Evolutionary conservation across 2,888 invertebrate species (phyloP).

Genomic region (Nemapogon koenigi): DNA sequence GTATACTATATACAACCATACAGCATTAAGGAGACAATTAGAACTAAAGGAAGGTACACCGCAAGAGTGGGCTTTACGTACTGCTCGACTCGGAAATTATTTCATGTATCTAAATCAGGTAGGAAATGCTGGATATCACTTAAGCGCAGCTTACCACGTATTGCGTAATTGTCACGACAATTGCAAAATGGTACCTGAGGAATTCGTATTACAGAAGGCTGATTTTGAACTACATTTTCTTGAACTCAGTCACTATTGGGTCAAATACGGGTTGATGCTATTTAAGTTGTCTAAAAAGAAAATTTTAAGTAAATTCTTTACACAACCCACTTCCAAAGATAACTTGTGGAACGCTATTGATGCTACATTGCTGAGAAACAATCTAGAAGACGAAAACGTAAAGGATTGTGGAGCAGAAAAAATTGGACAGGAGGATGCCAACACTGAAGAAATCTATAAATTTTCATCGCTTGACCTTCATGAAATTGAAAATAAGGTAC

Average conservation of each 20-base stretch:
- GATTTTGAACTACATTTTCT: constrained; percentile 50
- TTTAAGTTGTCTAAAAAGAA: constrained; percentile 63
- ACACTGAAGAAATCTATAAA: constrained; percentile 28
- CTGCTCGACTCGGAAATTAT: constrained; percentile 60
- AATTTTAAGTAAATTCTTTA: constrained; percentile 44
- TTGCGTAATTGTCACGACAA: constrained; percentile 61
- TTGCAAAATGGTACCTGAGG: constrained; percentile 49
- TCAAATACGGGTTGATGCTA: constrained; percentile 64
- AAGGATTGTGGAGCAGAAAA: constrained; percentile 42
- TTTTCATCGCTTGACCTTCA: constrained; percentile 43
- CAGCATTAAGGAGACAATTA: constrained; percentile 60
- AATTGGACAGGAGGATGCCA: constrained; percentile 34
- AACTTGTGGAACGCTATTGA: constrained; percentile 49
- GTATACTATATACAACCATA: constrained; percentile 62
- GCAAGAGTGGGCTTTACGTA: constrained; percentile 62
- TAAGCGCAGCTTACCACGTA: constrained; percentile 67
- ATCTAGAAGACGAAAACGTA: constrained; percentile 33
- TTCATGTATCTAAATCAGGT: constrained; percentile 48
- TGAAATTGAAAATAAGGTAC: constrained; percentile 40
- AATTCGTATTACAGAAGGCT: constrained; percentile 42
- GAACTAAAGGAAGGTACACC: constrained; percentile 64
- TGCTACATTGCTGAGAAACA: neutral
- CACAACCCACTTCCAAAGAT: constrained; percentile 29
- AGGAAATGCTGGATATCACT: constrained; percentile 67
- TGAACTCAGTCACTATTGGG: constrained; percentile 66